Conservation (phyloP, 2,113 vertebrate genomes). For the Catagonus wagneri region DNA sequence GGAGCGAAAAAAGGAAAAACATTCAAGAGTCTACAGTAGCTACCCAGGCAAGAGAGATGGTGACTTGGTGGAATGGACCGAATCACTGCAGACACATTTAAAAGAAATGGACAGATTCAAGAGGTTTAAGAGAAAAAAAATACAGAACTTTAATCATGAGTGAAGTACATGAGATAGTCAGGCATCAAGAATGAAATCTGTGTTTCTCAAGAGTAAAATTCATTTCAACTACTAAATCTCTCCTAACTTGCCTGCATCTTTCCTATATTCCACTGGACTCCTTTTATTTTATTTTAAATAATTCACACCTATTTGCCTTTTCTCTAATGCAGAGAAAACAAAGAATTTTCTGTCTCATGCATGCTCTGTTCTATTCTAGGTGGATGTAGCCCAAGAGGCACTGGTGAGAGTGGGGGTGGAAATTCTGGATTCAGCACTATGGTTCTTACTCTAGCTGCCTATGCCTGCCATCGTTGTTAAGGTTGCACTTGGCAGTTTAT, state of each 20-base stretch:
- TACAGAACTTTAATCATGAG: neutral
- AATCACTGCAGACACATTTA: neutral
- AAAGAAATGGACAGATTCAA: neutral
- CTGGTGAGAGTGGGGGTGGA: neutral
- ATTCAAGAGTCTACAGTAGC: neutral
- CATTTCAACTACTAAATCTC: neutral
- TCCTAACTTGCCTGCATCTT: neutral
- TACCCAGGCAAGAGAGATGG: neutral
- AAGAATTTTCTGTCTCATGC: neutral
- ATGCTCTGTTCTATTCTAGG: neutral
- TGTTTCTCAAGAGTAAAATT: neutral
- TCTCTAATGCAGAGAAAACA: slow-evolving; percentile 20
- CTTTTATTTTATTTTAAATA: neutral
- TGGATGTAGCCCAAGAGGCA: neutral
- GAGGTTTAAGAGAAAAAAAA: neutral
- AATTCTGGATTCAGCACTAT: neutral
- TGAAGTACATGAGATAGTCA: neutral
- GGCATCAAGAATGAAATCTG: neutral
- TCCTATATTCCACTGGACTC: neutral
- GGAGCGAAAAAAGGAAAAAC: neutral
- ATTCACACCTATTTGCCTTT: neutral
- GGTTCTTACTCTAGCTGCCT: neutral
- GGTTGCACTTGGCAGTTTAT: neutral
- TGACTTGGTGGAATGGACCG: too few species aligned
- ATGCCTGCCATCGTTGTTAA: neutral